Base-by-base conservation (phyloP, 2,797 vertebrate genomes). In the Chloroceryle inda region DNA sequence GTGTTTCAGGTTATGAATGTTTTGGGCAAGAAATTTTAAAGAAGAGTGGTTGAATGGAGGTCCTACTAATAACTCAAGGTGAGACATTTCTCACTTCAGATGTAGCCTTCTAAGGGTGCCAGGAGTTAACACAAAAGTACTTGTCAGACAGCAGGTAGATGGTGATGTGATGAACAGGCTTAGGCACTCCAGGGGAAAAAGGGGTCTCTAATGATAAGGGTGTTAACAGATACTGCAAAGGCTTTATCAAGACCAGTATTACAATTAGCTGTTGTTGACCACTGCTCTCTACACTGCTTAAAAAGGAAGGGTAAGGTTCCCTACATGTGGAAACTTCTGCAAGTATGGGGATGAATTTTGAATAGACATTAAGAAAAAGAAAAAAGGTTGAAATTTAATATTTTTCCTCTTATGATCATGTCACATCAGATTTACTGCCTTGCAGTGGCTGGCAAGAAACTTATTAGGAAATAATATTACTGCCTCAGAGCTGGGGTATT, bases 401-500 rank as follows among this genome's bases (percentile, higher is more conserved):
- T 74, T 89, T 92, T 91, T 64, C 37, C 21, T 64, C 72, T 92
- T 94, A 78, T 64, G 78, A 58, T 78, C 45, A 22, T 49, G 64
- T 69, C 81, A 72, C 0, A 1, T 85, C 81, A 92, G 91, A 89
- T 96, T 94, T 96, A 94, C 42, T 92, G 58, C 76, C 35, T 84
- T 88, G 53, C 61, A 85, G 52, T 23, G 23, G 31, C 84, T 87
- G 78, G 61, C 21, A 67, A 83, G 56, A 53, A 89, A 89, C 81
- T 87, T 91, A 92, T 72, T 93, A 75, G 69, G 87, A 92, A 92
- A 85, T 83, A 91, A 89, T 92, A 92, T 49, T 71, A 42, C 76
- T 85, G 88, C 74, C 56, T 94, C 33, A 37, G 73, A 88, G 61
- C 72, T 55, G 49, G 49, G 58, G 69, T 80, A 92, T 96, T 91